These are phyloP conservation scores for Drosophila repleta DNA, from an alignment of 1,140 invertebrate species.

Conservation along the genomic window DNA sequence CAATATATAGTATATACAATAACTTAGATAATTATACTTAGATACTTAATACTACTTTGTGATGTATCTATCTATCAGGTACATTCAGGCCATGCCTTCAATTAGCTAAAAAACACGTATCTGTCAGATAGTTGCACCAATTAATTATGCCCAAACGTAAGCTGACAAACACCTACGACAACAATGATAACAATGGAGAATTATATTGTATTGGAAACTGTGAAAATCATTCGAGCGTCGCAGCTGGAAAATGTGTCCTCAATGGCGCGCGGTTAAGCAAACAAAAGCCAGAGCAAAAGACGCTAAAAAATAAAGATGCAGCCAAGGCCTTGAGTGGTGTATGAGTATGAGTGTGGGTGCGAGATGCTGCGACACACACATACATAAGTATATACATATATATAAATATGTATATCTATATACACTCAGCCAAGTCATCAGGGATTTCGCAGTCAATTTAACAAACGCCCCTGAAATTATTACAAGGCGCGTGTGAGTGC, in stretches of 20 bases:
- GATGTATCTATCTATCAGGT: too few relatives aligned
- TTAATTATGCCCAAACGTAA: slow-evolving; percentile 58
- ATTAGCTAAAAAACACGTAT: slow-evolving; percentile 48
- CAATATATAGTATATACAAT: background rate
- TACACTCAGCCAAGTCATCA: slow-evolving; percentile 59
- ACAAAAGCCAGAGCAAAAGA: slow-evolving; percentile 41
- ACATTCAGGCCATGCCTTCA: background rate
- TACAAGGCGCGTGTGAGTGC: slow-evolving; percentile 43
- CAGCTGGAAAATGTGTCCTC: slow-evolving; percentile 60
- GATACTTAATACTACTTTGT: too few relatives aligned
- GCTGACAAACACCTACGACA: slow-evolving; percentile 49
- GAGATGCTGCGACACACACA: background rate
- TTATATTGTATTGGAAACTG: slow-evolving; percentile 19
- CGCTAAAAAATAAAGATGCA: slow-evolving; percentile 56
- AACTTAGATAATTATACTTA: background rate
- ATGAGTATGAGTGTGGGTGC: background rate
- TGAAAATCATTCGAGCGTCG: slow-evolving; percentile 44
- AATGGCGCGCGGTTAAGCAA: slow-evolving; percentile 71
- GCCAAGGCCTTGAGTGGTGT: slow-evolving; percentile 24
- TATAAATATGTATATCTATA: slow-evolving; percentile 18
- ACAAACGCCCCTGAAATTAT: slow-evolving; percentile 70
- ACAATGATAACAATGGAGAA: slow-evolving; percentile 28
- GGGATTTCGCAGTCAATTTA: slow-evolving; percentile 78
- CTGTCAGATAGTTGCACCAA: slow-evolving; percentile 52
- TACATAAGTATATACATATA: background rate